Percentiles rank a stretch among this genome's conserved stretches.
Conservation (phyloP, 2,888 invertebrate genomes). For the Pediacus dermestoides region DNA sequence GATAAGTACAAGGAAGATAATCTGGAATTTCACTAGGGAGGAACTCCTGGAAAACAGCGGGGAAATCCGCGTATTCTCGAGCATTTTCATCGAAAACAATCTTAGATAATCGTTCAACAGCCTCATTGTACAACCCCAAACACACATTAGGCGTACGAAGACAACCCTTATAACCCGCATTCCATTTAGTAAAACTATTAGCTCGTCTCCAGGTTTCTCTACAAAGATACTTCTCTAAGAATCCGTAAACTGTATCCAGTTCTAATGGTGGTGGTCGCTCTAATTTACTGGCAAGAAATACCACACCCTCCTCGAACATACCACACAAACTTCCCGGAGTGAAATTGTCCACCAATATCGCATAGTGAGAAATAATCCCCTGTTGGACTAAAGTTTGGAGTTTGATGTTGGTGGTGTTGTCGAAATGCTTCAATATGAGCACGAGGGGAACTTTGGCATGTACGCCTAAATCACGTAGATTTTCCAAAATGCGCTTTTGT, state of each 20-base stretch:
- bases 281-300: constrained; percentile 54
- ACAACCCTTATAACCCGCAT: constrained; percentile 48
- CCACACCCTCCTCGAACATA: constrained; percentile 36
- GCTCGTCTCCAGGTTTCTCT: constrained; percentile 62
- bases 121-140: constrained; percentile 64
- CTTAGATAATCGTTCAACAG: constrained; percentile 59
- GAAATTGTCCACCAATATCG: constrained; percentile 31
- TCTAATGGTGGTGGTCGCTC: constrained; percentile 55
- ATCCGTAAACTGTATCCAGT: constrained; percentile 56
- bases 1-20: constrained; percentile 62
- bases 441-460: constrained; percentile 42
- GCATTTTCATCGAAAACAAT: constrained; percentile 60
- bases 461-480: constrained; percentile 32
- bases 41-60: constrained; percentile 60
- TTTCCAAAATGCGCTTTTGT: constrained; percentile 33
- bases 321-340: constrained; percentile 23
- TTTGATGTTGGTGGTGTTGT: constrained; percentile 15
- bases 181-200: constrained; percentile 46
- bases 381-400: constrained; percentile 27
- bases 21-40: constrained; percentile 50
- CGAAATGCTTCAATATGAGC: constrained; percentile 32
- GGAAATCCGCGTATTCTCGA: constrained; percentile 60
- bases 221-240: constrained; percentile 57
- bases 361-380: constrained; percentile 35
- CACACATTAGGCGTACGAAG: constrained; percentile 58